Conservation (phyloP, 2,888 invertebrate species). For the Rhyacophila evoluta region DNA sequence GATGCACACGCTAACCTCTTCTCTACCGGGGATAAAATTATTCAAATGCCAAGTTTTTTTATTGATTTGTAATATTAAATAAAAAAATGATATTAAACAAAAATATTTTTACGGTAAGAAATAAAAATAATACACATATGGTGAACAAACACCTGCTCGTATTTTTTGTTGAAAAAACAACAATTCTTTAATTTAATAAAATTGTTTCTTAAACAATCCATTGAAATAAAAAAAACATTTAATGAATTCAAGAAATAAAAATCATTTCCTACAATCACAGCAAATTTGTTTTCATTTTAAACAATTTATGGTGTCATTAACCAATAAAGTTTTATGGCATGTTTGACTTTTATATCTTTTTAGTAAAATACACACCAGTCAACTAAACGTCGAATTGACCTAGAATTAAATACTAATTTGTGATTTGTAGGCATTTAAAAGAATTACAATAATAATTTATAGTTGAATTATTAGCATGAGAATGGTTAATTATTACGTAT, state of each 20-base stretch:
- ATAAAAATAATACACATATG: too few relatives aligned
- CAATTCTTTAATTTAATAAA: background rate
- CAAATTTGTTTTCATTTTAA: slow-evolving; percentile 19
- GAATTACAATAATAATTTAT: background rate
- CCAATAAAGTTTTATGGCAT: slow-evolving; percentile 9
- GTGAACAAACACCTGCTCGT: too few relatives aligned
- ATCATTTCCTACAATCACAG: slow-evolving; percentile 1
- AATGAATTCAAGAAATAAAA: slow-evolving; percentile 2
- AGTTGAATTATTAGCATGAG: background rate
- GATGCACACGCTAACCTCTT: too few relatives aligned
- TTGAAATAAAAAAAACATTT: background rate
- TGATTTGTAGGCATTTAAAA: slow-evolving; percentile 18
- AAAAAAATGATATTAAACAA: too few relatives aligned
- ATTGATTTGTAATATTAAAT: too few relatives aligned
- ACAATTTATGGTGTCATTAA: slow-evolving; percentile 24
- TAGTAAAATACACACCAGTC: slow-evolving; percentile 18
- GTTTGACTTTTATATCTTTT: slow-evolving; percentile 24
- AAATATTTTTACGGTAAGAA: too few relatives aligned
- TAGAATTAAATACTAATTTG: background rate
- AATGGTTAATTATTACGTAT: background rate
- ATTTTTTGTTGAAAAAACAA: too few relatives aligned
- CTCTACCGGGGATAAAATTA: too few relatives aligned
- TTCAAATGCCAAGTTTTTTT: too few relatives aligned
- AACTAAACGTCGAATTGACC: slow-evolving; percentile 12
- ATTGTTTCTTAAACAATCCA: background rate